Evolutionary conservation across 2,113 vertebrate genomes (phyloP).

Genomic region (Takifugu bimaculatus): DNA sequence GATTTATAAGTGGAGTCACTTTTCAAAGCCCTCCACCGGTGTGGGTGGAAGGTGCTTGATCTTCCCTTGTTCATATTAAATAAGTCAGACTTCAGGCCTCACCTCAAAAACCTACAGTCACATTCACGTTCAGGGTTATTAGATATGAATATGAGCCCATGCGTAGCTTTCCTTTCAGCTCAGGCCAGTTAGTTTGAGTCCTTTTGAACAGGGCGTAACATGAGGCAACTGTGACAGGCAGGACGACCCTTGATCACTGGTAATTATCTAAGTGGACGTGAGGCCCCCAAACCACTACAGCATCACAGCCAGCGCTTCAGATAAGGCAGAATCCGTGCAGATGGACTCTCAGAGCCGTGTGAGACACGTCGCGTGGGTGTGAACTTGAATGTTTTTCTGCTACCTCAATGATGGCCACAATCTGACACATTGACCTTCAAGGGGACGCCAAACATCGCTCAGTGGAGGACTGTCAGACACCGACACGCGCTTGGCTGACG

Average conservation of each 20-base stretch:
- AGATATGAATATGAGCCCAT: conserved; percentile 58
- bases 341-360: conserved; percentile 21
- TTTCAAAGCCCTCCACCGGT: conserved; percentile 45
- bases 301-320: conserved; percentile 30
- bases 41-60: conserved; percentile 63
- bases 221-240: conserved; percentile 64
- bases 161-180: conserved; percentile 67
- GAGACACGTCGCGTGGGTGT: conserved; percentile 5
- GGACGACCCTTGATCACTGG: conserved; percentile 73
- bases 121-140: conserved; percentile 52
- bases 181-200: conserved; percentile 67
- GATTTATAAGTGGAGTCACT: conserved; percentile 47
- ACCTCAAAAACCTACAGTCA: conserved; percentile 53
- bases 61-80: conserved; percentile 69
- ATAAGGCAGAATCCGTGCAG: conserved; percentile 25
- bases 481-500: conserved; percentile 24
- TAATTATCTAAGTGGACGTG: conserved; percentile 72
- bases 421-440: conserved; percentile 53
- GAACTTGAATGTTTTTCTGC: conserved; percentile 10
- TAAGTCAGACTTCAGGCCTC: conserved; percentile 63
- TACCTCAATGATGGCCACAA: conserved; percentile 1
- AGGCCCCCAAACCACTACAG: conserved; percentile 63
- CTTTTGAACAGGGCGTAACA: conserved; percentile 71
- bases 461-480: conserved; percentile 46
- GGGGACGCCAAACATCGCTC: conserved; percentile 15